Conservation (phyloP, 2,888 invertebrate genomes). For the Diploptera punctata region DNA sequence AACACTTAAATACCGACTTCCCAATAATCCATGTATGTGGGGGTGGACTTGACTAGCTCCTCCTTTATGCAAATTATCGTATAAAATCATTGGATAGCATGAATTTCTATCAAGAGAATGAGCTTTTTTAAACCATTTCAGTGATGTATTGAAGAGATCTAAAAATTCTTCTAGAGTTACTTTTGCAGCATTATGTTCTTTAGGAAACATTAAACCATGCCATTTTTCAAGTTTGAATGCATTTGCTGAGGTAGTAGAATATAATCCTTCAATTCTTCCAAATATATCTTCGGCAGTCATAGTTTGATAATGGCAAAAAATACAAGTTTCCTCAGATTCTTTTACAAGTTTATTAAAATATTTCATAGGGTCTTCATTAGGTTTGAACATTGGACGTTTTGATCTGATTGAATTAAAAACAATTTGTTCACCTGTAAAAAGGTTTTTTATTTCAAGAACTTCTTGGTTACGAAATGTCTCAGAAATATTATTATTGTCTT, state of each 20-base stretch:
- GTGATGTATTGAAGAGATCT: conserved; percentile 51
- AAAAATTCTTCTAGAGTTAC: conserved; percentile 50
- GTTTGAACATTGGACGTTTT: conserved; percentile 3
- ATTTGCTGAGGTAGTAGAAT: conserved; percentile 54
- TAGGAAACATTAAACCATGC: conserved; percentile 53
- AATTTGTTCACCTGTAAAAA: conserved; percentile 10
- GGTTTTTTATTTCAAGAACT: not conserved
- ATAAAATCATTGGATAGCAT: not conserved
- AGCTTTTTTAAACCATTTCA: conserved; percentile 52
- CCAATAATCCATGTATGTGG: too few relatives aligned
- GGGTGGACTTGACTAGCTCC: not conserved
- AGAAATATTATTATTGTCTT: too few relatives aligned
- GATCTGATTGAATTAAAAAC: conserved; percentile 11
- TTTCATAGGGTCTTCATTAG: not conserved
- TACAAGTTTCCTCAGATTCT: not conserved
- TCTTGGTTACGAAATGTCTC: not conserved
- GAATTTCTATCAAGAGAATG: conserved; percentile 39
- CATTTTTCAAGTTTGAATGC: conserved; percentile 55
- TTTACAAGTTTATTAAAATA: not conserved
- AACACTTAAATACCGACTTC: too few relatives aligned
- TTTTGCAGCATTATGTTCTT: conserved; percentile 52
- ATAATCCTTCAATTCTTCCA: conserved; percentile 49
- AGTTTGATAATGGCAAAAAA: conserved; percentile 5
- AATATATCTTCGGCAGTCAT: conserved; percentile 17
- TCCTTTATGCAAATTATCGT: not conserved